These are phyloP conservation scores for Salmo trutta DNA, from an alignment of 2,797 vertebrate genomes.

Conservation along the genomic window DNA sequence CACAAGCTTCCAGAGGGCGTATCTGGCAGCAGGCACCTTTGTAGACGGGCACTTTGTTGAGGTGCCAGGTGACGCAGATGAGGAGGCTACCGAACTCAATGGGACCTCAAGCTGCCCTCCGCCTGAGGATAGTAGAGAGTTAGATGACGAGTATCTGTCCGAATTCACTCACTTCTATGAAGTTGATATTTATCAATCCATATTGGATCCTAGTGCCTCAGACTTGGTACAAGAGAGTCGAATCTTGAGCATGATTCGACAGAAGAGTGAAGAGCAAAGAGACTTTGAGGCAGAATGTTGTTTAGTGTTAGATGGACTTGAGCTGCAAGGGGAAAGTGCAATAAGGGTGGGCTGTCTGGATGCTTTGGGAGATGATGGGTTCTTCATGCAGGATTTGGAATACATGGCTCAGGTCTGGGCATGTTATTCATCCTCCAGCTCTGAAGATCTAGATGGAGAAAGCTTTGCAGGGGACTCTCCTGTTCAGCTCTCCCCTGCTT, in stretches of 20 bases:
- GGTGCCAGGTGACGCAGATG: constrained; percentile 88
- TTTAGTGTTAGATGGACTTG: constrained; percentile 96
- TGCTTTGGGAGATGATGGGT: constrained; percentile 87
- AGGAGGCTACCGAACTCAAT: constrained; percentile 87
- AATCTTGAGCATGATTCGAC: constrained; percentile 99
- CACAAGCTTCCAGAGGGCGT: constrained; percentile 87
- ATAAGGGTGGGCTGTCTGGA: constrained; percentile 93
- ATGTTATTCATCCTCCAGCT: constrained; percentile 94
- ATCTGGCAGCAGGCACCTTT: constrained; percentile 96
- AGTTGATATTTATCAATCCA: constrained; percentile 99
- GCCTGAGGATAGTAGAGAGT: constrained; percentile 89
- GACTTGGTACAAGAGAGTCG: constrained; percentile 97
- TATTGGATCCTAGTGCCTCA: constrained; percentile 99
- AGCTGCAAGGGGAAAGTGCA: constrained; percentile 99
- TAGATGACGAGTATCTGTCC: constrained; percentile 99
- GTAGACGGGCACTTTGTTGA: constrained; percentile 98
- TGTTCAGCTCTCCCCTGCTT: constrained; percentile 84
- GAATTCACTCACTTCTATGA: constrained; percentile 99
- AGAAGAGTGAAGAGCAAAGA: constrained; percentile 92
- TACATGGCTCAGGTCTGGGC: constrained; percentile 97
- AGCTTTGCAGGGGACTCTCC: constrained; percentile 95
- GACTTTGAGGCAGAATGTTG: constrained; percentile 96
- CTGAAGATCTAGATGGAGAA: constrained; percentile 93
- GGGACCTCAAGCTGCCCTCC: constrained; percentile 93
- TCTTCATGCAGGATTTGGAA: constrained; percentile 90